Evolutionary conservation across 1,140 invertebrate genomes (phyloP).

Genomic region (Maniola jurtina): DNA sequence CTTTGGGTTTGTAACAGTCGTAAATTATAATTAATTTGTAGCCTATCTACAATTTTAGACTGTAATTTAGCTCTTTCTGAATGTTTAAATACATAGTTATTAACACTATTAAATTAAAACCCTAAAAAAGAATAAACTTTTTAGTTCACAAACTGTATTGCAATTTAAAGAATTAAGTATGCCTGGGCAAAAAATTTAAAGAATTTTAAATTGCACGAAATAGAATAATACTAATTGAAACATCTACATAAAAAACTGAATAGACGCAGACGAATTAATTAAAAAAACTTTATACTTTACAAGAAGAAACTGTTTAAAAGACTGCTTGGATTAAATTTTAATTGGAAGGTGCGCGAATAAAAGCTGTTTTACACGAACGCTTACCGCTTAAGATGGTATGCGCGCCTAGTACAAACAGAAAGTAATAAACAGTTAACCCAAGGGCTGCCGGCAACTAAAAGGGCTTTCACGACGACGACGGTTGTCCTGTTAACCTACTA

Average conservation of each 20-base stretch:
- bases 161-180: not conserved
- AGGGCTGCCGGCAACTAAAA: conserved; percentile 19
- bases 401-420: conserved; percentile 14
- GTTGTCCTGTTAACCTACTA: conserved; percentile 30
- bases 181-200: not conserved
- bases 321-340: conserved; percentile 25
- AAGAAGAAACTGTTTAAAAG: conserved; percentile 22
- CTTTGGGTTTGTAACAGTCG: too few species aligned
- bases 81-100: not conserved
- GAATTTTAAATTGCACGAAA: conserved; percentile 12
- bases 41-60: too few species aligned
- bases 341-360: conserved; percentile 25
- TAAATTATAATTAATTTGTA: too few species aligned
- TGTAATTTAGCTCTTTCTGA: not conserved
- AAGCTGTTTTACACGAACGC: conserved; percentile 21
- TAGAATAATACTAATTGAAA: conserved; percentile 12
- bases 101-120: not conserved
- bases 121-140: not conserved
- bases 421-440: conserved; percentile 25
- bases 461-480: conserved; percentile 16
- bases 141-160: not conserved
- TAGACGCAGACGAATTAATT: conserved; percentile 15
- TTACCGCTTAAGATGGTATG: conserved; percentile 18
- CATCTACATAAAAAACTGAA: conserved; percentile 13
- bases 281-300: conserved; percentile 29